Evolutionary conservation across 2,888 invertebrate species (phyloP).

Genomic region (Octonoba sinensis): DNA sequence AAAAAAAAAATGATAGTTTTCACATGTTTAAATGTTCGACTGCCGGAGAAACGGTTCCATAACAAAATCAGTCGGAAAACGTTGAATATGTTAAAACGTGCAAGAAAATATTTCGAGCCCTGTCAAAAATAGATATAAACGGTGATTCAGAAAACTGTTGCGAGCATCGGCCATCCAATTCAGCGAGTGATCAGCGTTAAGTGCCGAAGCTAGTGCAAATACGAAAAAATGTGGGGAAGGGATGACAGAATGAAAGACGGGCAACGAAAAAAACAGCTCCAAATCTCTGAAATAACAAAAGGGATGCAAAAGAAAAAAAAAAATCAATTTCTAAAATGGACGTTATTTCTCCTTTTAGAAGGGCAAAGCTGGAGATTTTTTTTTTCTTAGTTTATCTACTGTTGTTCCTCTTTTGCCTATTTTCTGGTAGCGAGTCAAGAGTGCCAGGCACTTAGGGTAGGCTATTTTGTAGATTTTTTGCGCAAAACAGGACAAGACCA

Average conservation of each 20-base stretch:
- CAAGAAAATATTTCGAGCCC: too few relatives aligned
- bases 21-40: too few relatives aligned
- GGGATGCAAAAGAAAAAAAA: conserved; percentile 42
- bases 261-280: conserved; percentile 15
- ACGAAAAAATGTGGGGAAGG: conserved; percentile 5
- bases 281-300: conserved; percentile 48
- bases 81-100: too few relatives aligned
- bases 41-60: too few relatives aligned
- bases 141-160: too few relatives aligned
- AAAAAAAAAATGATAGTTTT: too few relatives aligned
- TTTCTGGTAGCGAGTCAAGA: conserved; percentile 42
- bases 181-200: conserved; percentile 41
- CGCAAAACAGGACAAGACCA: conserved; percentile 10
- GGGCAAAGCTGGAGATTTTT: neutral
- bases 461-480: conserved; percentile 15
- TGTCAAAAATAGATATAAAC: too few relatives aligned
- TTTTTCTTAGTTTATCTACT: conserved; percentile 6
- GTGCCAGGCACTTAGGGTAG: conserved; percentile 36
- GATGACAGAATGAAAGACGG: conserved; percentile 1
- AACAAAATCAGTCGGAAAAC: too few relatives aligned
- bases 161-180: too few relatives aligned
- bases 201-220: conserved; percentile 43
- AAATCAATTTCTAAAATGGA: conserved; percentile 59
- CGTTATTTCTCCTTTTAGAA: conserved; percentile 27
- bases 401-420: conserved; percentile 17